These are phyloP conservation scores for Sinocyclocheilus anophthalmus DNA, from an alignment of 2,113 vertebrate species.

Conservation along the genomic window DNA sequence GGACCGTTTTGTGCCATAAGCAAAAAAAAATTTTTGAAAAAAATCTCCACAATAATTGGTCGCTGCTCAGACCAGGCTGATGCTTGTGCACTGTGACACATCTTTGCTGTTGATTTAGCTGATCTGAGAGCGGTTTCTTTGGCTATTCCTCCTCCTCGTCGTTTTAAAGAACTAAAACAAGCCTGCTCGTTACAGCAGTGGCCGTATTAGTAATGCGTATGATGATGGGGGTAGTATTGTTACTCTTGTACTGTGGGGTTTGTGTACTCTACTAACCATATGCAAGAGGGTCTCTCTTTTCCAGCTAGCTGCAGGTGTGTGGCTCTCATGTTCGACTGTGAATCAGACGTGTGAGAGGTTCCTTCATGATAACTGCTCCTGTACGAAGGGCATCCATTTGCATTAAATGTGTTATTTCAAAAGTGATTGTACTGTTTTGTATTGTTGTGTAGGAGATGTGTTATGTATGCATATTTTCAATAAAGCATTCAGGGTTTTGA, in stretches of 20 bases:
- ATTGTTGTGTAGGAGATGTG: constrained; percentile 81
- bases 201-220: not conserved
- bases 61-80: constrained; percentile 26
- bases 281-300: constrained; percentile 10
- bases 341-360: constrained; percentile 8
- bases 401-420: constrained; percentile 70
- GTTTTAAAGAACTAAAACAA: constrained; percentile 4
- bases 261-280: constrained; percentile 26
- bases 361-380: constrained; percentile 15
- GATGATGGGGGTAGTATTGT: not conserved
- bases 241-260: not conserved
- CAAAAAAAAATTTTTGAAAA: not conserved
- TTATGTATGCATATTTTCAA: constrained; percentile 84
- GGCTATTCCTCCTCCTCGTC: constrained; percentile 11
- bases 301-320: constrained; percentile 7
- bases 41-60: constrained; percentile 22
- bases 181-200: not conserved
- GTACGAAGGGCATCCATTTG: constrained; percentile 46
- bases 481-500: constrained; percentile 83
- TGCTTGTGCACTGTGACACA: constrained; percentile 36
- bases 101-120: constrained; percentile 23
- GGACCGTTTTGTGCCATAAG: constrained; percentile 22
- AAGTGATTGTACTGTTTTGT: constrained; percentile 85
- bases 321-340: constrained; percentile 24
- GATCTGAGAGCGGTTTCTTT: constrained; percentile 13